Conservation (phyloP, 2,888 invertebrate genomes). For the Lepidonotus clava region DNA sequence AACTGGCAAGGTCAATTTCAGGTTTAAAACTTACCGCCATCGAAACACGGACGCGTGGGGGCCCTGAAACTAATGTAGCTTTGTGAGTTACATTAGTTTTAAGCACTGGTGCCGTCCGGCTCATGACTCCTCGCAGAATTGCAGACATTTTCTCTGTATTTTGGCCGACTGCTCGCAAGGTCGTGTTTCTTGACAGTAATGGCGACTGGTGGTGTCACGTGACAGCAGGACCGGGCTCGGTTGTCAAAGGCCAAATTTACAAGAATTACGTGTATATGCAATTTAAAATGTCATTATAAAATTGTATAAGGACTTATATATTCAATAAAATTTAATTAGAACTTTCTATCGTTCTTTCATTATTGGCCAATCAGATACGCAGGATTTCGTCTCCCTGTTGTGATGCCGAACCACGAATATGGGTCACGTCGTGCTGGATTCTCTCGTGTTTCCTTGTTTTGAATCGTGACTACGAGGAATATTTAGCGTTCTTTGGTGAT, state of each 20-base stretch:
- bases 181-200: conserved; percentile 20
- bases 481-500: background rate
- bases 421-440: conserved; percentile 45
- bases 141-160: conserved; percentile 3
- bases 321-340: background rate
- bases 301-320: background rate
- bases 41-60: conserved; percentile 64
- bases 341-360: background rate
- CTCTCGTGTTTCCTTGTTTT: conserved; percentile 25
- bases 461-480: background rate
- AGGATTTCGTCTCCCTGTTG: conserved; percentile 7
- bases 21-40: conserved; percentile 61
- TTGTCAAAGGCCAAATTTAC: background rate
- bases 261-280: no score
- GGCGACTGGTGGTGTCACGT: conserved; percentile 19
- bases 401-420: conserved; percentile 45
- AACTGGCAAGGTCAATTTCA: no score
- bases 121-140: conserved; percentile 44
- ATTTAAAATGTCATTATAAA: background rate
- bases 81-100: conserved; percentile 56
- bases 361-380: background rate
- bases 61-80: conserved; percentile 66
- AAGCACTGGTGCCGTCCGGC: conserved; percentile 33
- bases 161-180: background rate
- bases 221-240: background rate